phyloP scores from a whole-genome alignment of 2,113 vertebrate genomes.

The Eclectus roratus region DNA sequence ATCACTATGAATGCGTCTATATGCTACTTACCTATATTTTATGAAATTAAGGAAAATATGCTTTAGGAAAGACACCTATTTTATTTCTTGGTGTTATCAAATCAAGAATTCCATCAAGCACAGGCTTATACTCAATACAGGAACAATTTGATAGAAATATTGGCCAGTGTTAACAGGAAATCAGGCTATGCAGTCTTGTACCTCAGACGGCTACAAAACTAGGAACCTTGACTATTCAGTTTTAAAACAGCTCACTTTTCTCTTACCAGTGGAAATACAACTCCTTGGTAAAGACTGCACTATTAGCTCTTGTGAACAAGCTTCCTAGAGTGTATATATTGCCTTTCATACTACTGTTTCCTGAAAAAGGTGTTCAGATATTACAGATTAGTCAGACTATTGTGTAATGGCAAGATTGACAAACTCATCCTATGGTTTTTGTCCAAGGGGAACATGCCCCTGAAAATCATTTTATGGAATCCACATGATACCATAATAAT shows the following conservation, averaged over 20 bases:
- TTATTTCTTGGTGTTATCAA: background rate
- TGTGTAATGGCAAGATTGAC: background rate
- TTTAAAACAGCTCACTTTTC: background rate
- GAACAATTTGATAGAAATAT: background rate
- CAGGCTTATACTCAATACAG: background rate
- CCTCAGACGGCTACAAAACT: background rate
- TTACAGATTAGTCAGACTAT: background rate
- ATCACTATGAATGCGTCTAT: background rate
- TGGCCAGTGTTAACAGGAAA: background rate
- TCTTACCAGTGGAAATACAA: background rate
- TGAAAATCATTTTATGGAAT: background rate
- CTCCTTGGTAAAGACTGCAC: background rate
- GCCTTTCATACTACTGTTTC: background rate
- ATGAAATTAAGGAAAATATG: background rate
- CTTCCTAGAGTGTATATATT: background rate
- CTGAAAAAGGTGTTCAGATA: background rate
- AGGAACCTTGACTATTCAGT: background rate
- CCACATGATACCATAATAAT: background rate
- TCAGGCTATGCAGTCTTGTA: background rate
- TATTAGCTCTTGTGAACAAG: background rate
- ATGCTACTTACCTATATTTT: background rate
- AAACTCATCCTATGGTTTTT: background rate
- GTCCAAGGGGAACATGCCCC: background rate
- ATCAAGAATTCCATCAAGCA: background rate
- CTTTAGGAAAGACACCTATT: background rate